These are phyloP conservation scores for Eucidaris tribuloides DNA, from an alignment of 35 echinoderm and acorn worm genomes.

Conservation along the genomic window DNA sequence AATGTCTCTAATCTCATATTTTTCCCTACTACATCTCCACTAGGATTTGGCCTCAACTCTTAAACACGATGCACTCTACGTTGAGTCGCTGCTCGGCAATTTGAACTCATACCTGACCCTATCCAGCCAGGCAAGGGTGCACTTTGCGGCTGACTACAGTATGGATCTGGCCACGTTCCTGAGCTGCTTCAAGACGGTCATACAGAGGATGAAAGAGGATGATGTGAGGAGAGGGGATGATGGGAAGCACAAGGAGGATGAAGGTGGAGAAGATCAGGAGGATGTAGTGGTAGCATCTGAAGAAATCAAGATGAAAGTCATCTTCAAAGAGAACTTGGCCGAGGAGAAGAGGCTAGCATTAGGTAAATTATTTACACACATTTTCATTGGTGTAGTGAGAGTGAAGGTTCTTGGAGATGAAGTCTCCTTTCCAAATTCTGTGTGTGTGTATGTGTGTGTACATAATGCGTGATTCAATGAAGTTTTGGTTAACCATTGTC, in stretches of 20 bases:
- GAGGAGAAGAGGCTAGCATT: constrained; percentile 63
- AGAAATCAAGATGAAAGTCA: constrained; percentile 46
- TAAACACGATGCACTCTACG: not conserved
- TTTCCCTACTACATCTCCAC: too few species aligned
- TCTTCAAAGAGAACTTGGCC: constrained; percentile 52
- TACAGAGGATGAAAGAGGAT: constrained; percentile 19
- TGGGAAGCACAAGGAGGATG: not conserved
- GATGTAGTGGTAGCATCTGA: constrained; percentile 15
- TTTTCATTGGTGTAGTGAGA: too few species aligned
- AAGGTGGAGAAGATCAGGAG: constrained; percentile 25
- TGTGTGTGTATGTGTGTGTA: too few species aligned
- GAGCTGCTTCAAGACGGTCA: constrained; percentile 73
- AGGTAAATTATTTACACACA: constrained; percentile 58
- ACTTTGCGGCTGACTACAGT: constrained; percentile 52
- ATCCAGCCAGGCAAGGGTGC: constrained; percentile 59
- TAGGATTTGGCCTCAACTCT: constrained; percentile 44
- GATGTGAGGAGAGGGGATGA: not conserved
- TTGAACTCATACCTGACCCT: constrained; percentile 39
- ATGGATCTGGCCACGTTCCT: constrained; percentile 79
- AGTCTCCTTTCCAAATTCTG: too few species aligned
- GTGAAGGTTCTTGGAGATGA: too few species aligned
- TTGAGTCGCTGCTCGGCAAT: constrained; percentile 29
- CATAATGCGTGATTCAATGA: too few species aligned
- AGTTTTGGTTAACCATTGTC: too few species aligned
- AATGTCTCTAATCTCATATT: too few species aligned